phyloP scores from a whole-genome alignment of 2,797 vertebrate species.

The Heteromormyrus szaboi region DNA sequence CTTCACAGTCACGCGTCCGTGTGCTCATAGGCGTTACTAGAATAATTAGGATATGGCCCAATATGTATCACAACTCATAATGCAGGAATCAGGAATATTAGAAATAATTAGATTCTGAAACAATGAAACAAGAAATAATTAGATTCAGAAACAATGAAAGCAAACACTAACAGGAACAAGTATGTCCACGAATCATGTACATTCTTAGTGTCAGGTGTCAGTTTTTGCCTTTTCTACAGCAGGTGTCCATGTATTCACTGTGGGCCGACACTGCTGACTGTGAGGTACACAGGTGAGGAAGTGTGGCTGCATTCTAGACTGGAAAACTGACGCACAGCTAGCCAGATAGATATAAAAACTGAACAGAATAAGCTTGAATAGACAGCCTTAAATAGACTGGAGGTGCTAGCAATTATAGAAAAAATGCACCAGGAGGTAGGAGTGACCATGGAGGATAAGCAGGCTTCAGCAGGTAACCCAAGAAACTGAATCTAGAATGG shows the following conservation, averaged over 20 bases:
- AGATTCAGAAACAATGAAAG: not conserved
- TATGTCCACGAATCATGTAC: not conserved
- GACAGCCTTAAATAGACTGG: not conserved
- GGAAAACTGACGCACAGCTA: not conserved
- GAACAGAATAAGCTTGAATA: not conserved
- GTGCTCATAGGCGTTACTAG: not conserved
- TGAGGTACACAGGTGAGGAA: not conserved
- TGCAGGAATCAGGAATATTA: not conserved
- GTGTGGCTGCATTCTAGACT: not conserved
- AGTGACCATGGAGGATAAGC: not conserved
- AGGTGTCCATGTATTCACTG: not conserved
- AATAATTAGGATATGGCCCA: not conserved
- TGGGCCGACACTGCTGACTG: not conserved
- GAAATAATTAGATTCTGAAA: not conserved
- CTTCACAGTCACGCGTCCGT: not conserved
- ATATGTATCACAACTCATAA: not conserved
- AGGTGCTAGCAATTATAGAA: not conserved
- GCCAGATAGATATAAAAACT: not conserved
- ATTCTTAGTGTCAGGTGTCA: not conserved
- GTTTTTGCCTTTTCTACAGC: not conserved
- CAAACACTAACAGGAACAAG: not conserved
- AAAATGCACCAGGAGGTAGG: not conserved
- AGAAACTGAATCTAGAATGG: not conserved
- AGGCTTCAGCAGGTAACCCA: not conserved
- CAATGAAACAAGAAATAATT: not conserved